Evolutionary conservation across 2,797 vertebrate species (phyloP).

Genomic region (Alca torda): DNA sequence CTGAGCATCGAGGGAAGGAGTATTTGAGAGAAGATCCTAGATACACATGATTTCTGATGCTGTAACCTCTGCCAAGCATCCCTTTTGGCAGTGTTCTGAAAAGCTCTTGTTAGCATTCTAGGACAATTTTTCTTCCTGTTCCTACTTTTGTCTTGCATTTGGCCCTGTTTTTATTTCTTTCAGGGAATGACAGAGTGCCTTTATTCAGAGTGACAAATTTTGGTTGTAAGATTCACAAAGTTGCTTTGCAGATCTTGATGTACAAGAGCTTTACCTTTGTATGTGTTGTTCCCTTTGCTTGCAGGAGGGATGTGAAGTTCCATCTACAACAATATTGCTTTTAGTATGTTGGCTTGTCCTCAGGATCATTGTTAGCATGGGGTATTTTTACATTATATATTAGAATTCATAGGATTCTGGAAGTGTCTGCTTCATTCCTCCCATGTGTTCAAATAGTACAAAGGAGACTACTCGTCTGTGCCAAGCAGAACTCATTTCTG

Average conservation of each 20-base stretch:
- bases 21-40: not conserved
- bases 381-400: not conserved
- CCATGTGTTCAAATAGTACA: not conserved
- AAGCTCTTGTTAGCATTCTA: not conserved
- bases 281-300: not conserved
- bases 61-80: not conserved
- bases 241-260: not conserved
- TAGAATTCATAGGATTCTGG: not conserved
- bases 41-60: not conserved
- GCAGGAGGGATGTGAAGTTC: not conserved
- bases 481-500: not conserved
- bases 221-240: not conserved
- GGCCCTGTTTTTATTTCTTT: not conserved
- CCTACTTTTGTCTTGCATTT: not conserved
- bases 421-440: not conserved
- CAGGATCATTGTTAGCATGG: not conserved
- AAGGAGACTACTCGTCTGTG: not conserved
- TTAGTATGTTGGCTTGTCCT: not conserved
- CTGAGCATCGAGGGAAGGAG: not conserved
- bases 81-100: not conserved
- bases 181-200: not conserved
- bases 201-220: not conserved
- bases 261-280: not conserved
- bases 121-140: not conserved
- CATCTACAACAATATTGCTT: not conserved